phyloP scores from a whole-genome alignment of 1,140 invertebrate genomes.

The Globodera ellingtonae region DNA sequence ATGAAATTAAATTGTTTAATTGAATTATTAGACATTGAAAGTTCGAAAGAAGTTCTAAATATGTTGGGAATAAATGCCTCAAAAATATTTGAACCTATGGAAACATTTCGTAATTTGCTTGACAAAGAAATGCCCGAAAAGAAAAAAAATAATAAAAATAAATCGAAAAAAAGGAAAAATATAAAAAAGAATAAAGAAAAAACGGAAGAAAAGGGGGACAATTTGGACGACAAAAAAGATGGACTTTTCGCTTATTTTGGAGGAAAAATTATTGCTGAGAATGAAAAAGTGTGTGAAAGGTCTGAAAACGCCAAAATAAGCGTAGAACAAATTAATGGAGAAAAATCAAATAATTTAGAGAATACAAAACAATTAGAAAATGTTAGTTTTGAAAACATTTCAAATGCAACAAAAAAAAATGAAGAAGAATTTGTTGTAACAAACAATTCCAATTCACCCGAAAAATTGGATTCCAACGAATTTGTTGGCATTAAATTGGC shows the following conservation, averaged over 20 bases:
- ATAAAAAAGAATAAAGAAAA: background rate
- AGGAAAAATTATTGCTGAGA: background rate
- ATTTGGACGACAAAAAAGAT: background rate
- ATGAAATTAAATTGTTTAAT: background rate
- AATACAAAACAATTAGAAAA: background rate
- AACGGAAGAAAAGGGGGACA: background rate
- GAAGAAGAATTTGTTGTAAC: background rate
- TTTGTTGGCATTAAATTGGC: background rate
- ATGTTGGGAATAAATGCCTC: background rate
- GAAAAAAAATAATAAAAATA: constrained; percentile 2
- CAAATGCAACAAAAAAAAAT: background rate
- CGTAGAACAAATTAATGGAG: background rate
- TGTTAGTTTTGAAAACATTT: background rate
- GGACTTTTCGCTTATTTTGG: too few species aligned
- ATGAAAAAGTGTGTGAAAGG: background rate
- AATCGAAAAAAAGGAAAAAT: background rate
- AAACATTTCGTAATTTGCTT: background rate
- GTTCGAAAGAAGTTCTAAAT: background rate
- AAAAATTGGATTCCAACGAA: background rate
- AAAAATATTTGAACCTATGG: background rate
- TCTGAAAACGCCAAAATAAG: background rate
- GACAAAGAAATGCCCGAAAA: background rate
- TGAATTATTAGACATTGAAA: background rate
- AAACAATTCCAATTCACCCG: background rate
- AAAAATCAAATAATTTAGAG: background rate